These are phyloP conservation scores for Dryocosmus kuriphilus DNA, from an alignment of 2,888 invertebrate genomes.

Conservation along the genomic window DNA sequence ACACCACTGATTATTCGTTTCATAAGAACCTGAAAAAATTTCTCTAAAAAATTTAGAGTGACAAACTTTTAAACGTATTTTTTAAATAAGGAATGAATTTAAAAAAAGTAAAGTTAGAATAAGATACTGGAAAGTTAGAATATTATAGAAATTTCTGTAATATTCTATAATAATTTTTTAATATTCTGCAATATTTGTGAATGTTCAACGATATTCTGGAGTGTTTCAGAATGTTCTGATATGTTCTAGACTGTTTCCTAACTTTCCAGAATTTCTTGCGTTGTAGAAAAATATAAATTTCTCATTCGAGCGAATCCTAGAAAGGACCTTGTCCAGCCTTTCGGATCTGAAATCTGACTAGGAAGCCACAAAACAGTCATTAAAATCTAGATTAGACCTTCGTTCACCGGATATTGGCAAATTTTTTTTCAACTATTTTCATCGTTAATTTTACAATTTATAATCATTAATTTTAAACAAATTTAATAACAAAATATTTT, in stretches of 20 bases:
- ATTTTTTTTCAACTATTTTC: not conserved
- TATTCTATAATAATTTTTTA: no score
- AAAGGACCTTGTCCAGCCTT: constrained; percentile 1
- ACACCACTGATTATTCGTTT: constrained; percentile 43
- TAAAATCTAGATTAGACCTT: constrained; percentile 26
- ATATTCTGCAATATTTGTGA: no score
- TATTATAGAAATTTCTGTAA: no score
- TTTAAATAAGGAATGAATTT: not conserved
- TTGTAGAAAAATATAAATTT: not conserved
- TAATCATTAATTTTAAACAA: not conserved
- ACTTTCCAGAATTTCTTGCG: no score
- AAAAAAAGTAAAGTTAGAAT: not conserved
- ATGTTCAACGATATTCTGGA: no score
- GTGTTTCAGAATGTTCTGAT: no score
- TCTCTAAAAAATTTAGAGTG: not conserved
- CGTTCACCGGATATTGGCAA: constrained; percentile 9
- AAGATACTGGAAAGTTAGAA: not conserved
- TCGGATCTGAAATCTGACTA: not conserved
- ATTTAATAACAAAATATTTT: not conserved
- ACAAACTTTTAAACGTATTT: not conserved
- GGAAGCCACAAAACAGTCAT: constrained; percentile 22
- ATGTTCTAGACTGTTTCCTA: no score
- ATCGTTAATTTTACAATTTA: not conserved
- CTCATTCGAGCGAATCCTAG: not conserved
- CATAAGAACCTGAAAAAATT: constrained; percentile 9